Base-by-base conservation (phyloP, 2,888 invertebrate genomes). In the Malthinus seriepunctatus region DNA sequence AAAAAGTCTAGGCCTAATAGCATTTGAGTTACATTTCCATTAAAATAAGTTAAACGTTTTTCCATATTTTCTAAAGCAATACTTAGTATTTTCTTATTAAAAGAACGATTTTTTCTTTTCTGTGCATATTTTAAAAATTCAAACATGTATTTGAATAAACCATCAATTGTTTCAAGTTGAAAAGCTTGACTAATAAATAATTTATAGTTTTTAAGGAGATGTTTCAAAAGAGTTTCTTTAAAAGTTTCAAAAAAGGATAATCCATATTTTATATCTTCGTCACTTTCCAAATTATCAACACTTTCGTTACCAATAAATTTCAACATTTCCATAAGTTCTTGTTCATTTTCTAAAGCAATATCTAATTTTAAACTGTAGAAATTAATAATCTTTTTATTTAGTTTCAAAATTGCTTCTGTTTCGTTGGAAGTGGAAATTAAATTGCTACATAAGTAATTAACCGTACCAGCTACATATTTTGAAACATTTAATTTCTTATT, bases 201-300 rank as follows among this genome's bases (percentile, higher is more conserved):
- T 12, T 68, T 63, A 53, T 72, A 71, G 49, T 73, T 63, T 32
- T 62, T 51, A n/a, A 72, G 3, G 2, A 76, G 54, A 45, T 57
- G 57, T 9, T 68, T 64, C 2, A 74, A 56, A 4, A 75, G 45
- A 2, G 64, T 60, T 9, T 71, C 67, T 49, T 69, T 69, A 58
- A 76, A 77, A 15, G 60, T 68, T 14, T 64, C 59, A 32, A 75
- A 58, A 14, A 77, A 65, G 57, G 71, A 77, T 9, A 63, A 51
- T 5, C 76, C 76, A 52, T 71, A 68, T 31, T 53, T 51, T 3
- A 69, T 49, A 35, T 67, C 64, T 31, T 65, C 61, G 7, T 65
- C 61, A 31, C 60, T 64, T 14, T 74, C 69, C 11, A 66, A 49
- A 53, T 67, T 60, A 51, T 65, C 69, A 10, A 48, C 14, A 37